phyloP scores from a whole-genome alignment of 2,797 vertebrate species.

The Etheostoma perlongum region DNA sequence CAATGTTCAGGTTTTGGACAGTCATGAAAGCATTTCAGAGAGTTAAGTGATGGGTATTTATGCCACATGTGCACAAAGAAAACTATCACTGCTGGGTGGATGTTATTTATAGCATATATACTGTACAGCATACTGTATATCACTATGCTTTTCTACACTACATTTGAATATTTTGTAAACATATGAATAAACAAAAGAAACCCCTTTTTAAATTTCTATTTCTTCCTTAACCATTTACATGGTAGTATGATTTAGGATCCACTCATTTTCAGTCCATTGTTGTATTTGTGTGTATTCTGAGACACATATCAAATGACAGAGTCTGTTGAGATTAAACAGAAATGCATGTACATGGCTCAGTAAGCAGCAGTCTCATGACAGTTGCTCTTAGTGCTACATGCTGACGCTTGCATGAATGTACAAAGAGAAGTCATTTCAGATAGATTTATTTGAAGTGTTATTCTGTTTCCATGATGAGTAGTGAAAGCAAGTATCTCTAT shows the following conservation, averaged over 20 bases:
- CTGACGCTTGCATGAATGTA: slow-evolving; percentile 21
- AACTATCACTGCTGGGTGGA: neutral
- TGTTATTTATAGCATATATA: neutral
- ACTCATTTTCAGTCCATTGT: slow-evolving; percentile 30
- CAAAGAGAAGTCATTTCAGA: slow-evolving; percentile 38
- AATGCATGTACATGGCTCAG: slow-evolving; percentile 30
- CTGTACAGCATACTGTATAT: neutral
- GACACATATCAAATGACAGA: slow-evolving; percentile 47
- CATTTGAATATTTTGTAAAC: neutral
- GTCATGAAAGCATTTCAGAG: neutral
- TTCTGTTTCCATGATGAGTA: slow-evolving; percentile 31
- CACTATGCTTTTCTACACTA: neutral
- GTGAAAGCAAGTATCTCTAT: slow-evolving; percentile 27
- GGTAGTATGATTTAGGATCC: slow-evolving; percentile 46
- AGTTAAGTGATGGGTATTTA: neutral
- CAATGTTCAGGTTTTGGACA: neutral
- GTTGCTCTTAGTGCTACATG: slow-evolving; percentile 41
- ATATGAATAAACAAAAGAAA: slow-evolving; percentile 12
- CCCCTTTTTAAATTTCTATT: slow-evolving; percentile 3
- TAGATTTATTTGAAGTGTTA: slow-evolving; percentile 15
- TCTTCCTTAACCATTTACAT: neutral
- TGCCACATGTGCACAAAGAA: neutral
- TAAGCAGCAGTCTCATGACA: slow-evolving; percentile 42
- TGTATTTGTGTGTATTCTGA: slow-evolving; percentile 34
- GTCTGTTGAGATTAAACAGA: slow-evolving; percentile 48